phyloP scores from a whole-genome alignment of 2,888 invertebrate genomes.

The Liopterus haemorrhoidalis region DNA sequence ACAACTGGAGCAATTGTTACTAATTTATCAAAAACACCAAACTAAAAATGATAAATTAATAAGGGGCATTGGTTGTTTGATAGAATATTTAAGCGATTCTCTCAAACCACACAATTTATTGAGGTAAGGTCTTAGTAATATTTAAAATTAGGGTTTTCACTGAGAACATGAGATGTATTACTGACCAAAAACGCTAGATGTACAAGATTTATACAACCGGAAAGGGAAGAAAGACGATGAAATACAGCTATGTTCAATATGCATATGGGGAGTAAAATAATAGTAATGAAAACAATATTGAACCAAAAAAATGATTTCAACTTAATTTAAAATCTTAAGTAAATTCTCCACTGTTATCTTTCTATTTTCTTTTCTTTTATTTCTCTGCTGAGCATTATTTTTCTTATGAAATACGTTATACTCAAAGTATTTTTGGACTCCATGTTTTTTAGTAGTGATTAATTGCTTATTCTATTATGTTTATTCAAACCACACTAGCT shows the following conservation, averaged over 20 bases:
- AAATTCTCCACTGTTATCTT: no score
- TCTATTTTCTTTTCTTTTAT: no score
- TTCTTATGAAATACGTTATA: no score
- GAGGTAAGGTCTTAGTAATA: conserved; percentile 35
- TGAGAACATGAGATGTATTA: not conserved
- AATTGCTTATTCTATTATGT: no score
- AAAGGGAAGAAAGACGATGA: no score
- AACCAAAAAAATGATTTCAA: not conserved
- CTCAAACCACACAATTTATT: conserved; percentile 40
- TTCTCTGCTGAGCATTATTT: no score
- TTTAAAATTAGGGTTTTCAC: conserved; percentile 3
- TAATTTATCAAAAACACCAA: conserved; percentile 32
- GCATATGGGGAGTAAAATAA: no score
- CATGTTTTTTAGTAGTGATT: no score
- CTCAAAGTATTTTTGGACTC: no score
- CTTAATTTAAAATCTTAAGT: conserved; percentile 16
- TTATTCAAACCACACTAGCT: no score
- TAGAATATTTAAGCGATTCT: conserved; percentile 42
- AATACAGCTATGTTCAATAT: no score
- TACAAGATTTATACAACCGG: no score
- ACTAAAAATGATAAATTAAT: not conserved
- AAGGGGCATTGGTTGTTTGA: conserved; percentile 33
- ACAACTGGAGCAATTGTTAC: conserved; percentile 42
- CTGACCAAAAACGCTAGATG: not conserved
- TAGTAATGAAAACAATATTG: not conserved